Conservation (phyloP, 2,113 vertebrate genomes). For the Hemibagrus wyckioides region DNA sequence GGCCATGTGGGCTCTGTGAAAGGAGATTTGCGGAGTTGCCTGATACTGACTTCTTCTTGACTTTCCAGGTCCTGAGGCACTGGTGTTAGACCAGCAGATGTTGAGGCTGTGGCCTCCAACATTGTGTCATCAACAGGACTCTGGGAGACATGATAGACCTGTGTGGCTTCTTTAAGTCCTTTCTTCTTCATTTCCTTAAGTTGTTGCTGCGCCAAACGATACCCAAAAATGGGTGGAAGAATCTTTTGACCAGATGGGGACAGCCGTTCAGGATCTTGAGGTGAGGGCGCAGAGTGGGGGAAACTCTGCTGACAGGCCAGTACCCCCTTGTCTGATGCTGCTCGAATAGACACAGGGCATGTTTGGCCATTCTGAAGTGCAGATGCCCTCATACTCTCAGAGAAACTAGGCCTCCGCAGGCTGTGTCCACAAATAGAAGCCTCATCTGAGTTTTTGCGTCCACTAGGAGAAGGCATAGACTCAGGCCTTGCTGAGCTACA, state of each 20-base stretch:
- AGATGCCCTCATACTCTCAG: slow-evolving; percentile 73
- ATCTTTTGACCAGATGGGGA: slow-evolving; percentile 85
- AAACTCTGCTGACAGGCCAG: slow-evolving; percentile 72
- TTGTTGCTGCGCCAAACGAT: slow-evolving; percentile 93
- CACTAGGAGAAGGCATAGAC: slow-evolving; percentile 79
- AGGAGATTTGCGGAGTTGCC: slow-evolving; percentile 77
- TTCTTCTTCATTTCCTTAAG: slow-evolving; percentile 97
- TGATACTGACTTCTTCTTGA: slow-evolving; percentile 69
- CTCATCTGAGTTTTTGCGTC: slow-evolving; percentile 87
- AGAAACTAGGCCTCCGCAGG: slow-evolving; percentile 81
- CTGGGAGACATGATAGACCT: slow-evolving; percentile 92
- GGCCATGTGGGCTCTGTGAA: slow-evolving; percentile 71
- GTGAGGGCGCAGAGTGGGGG: slow-evolving; percentile 59
- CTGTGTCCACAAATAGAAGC: slow-evolving; percentile 86
- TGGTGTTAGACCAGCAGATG: slow-evolving; percentile 59
- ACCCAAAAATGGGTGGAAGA: slow-evolving; percentile 91
- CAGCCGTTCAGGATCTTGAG: slow-evolving; percentile 77
- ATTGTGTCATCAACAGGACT: slow-evolving; percentile 86
- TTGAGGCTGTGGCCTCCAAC: slow-evolving; percentile 71
- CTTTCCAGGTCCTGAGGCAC: slow-evolving; percentile 62
- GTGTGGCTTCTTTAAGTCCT: slow-evolving; percentile 88
- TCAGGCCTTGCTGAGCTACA: slow-evolving; percentile 76
- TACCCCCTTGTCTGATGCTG: slow-evolving; percentile 63
- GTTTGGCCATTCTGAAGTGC: slow-evolving; percentile 46
- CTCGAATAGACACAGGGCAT: not conserved